Conservation (phyloP, 2,113 vertebrate species). For the Meles meles region DNA sequence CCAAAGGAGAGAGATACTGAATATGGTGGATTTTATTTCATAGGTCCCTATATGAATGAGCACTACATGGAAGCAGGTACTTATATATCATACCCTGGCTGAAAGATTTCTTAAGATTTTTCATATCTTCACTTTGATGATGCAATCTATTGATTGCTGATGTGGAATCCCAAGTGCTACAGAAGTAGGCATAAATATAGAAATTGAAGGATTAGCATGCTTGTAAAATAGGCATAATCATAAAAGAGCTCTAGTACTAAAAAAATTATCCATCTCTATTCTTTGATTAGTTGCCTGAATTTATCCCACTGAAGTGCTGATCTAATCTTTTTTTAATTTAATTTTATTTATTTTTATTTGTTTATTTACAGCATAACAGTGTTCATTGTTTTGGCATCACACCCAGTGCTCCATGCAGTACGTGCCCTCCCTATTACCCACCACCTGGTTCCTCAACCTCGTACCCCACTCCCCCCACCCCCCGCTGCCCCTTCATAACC, state of each 20-base stretch:
- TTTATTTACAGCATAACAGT: too few relatives aligned
- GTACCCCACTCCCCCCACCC: too few relatives aligned
- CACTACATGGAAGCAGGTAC: neutral
- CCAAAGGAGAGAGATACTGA: neutral
- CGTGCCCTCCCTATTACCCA: too few relatives aligned
- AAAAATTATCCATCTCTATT: neutral
- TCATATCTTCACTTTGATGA: neutral
- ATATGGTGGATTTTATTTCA: neutral
- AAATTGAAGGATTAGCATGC: neutral
- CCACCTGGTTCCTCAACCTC: too few relatives aligned
- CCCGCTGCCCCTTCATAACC: too few relatives aligned
- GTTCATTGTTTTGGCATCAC: too few relatives aligned
- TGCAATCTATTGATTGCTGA: neutral
- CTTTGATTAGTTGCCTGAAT: neutral
- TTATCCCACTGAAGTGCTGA: neutral
- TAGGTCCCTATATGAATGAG: neutral
- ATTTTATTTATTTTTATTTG: too few relatives aligned
- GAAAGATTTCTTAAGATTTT: neutral
- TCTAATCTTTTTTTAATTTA: neutral
- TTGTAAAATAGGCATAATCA: neutral
- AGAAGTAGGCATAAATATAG: neutral
- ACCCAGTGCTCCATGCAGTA: too few relatives aligned
- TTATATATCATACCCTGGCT: neutral
- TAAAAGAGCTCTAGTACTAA: neutral
- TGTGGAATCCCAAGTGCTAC: neutral